Evolutionary conservation across 2,113 vertebrate genomes (phyloP), one percentile per base, ranked within the genome.

Genomic region (Dicrurus megarhynchus): DNA sequence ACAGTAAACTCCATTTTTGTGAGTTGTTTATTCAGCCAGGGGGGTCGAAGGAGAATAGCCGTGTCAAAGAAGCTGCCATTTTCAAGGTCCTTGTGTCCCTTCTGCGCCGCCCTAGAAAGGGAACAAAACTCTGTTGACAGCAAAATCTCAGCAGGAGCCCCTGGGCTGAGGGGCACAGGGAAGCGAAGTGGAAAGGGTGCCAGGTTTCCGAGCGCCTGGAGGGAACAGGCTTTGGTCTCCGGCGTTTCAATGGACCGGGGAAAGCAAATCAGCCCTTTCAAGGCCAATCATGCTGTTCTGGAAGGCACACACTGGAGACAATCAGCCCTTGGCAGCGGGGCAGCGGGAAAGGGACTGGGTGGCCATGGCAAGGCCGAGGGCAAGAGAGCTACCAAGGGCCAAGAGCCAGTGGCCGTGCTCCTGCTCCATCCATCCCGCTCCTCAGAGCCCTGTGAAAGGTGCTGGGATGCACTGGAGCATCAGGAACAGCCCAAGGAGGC

Each of bases 41-140:
- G 95, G 47, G 92, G 93, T 90, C 88, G 71, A 47, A 74, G 93
- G 76, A 93, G 94, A 97, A 96, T 92, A 87, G 93, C 19, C 4
- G 35, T 84, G 94, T 95, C 95, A 97, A 81, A 93, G 91, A 80
- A 91, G 81, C 96, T 96, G 96, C 95, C 92, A 75, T 78, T 96
- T 95, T 49, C 93, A 91, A 97, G 90, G 95, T 95, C 90, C 96
- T 93, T 78, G 91, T 92, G 89, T 95, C 94, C 89, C 93, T 93
- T 74, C 87, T 41, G 80, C 44, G 0, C 89, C 12, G 39, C 91
- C 89, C 93, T 39, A 84, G 84, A 94, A 95, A 95, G 57, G 93
- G 93, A 97, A 96, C 95, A 97, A 95, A 96, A 97, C 95, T 94
- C 91, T 96, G 94, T 95, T 94, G 96, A 93, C 89, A 89, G 96